These are phyloP conservation scores for Cyanistes caeruleus DNA, from an alignment of 2,113 vertebrate species.

Conservation along the genomic window DNA sequence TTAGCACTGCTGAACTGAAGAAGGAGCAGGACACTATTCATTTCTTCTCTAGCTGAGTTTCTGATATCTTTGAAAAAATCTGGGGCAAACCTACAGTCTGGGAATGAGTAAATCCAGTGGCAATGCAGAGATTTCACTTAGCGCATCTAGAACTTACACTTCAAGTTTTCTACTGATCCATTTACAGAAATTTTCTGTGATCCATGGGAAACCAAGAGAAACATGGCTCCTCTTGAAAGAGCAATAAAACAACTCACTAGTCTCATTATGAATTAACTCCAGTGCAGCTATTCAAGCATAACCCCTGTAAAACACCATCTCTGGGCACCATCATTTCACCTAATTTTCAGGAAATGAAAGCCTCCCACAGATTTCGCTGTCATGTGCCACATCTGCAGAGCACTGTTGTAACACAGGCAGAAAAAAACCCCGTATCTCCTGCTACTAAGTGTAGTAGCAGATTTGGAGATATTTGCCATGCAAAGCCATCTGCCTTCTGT, in stretches of 20 bases:
- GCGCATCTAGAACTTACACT: not conserved
- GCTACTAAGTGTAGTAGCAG: not conserved
- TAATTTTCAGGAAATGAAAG: conserved; percentile 27
- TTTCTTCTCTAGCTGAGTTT: not conserved
- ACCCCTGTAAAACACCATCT: not conserved
- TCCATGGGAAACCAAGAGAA: not conserved
- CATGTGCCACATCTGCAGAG: conserved; percentile 5
- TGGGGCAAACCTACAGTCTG: not conserved
- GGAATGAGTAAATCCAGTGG: not conserved
- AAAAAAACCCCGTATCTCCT: rapidly evolving
- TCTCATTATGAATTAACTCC: not conserved
- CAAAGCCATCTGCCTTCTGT: not conserved
- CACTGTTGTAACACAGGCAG: not conserved
- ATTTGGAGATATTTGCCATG: conserved; percentile 1
- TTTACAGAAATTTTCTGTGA: not conserved
- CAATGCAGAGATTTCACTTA: not conserved
- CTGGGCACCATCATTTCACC: not conserved
- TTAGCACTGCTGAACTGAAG: not conserved
- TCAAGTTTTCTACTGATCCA: not conserved
- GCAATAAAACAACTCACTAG: not conserved
- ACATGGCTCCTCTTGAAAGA: not conserved
- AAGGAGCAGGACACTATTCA: not conserved
- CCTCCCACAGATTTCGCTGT: not conserved
- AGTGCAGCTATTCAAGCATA: not conserved
- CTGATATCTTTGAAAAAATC: not conserved